Percentiles rank a stretch among this genome's conserved stretches.
These are phyloP conservation scores for Anadara kagoshimensis DNA, from an alignment of 1,140 invertebrate genomes.

Conservation along the genomic window DNA sequence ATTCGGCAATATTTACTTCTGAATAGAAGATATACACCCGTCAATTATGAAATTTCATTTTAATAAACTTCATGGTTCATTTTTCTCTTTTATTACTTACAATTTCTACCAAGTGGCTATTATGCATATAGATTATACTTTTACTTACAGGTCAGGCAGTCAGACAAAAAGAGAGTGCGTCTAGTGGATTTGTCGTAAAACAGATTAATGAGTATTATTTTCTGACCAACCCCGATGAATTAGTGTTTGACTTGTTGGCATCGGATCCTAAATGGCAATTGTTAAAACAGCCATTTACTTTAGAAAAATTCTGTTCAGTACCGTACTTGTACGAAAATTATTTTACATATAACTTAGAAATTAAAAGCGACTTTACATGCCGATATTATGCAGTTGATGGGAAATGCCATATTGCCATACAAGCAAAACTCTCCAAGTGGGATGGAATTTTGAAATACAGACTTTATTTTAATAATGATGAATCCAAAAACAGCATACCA, in stretches of 20 bases:
- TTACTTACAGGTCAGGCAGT: no score
- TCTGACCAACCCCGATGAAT: constrained; percentile 45
- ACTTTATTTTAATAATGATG: constrained; percentile 5
- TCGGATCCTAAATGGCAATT: constrained; percentile 46
- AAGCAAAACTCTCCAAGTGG: neutral
- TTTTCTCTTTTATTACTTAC: no score
- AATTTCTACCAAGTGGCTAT: no score
- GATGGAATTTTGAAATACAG: neutral
- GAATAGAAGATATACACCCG: no score
- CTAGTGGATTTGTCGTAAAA: constrained; percentile 21
- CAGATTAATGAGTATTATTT: constrained; percentile 49
- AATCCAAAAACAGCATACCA: neutral
- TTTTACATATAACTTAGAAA: constrained; percentile 29
- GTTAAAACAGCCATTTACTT: constrained; percentile 30
- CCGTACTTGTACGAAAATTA: constrained; percentile 41
- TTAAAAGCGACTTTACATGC: neutral
- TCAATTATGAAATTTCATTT: no score
- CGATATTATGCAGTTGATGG: constrained; percentile 4
- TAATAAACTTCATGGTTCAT: no score
- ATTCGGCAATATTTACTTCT: no score
- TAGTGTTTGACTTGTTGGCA: constrained; percentile 44
- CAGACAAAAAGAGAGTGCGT: no score
- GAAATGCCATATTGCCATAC: neutral
- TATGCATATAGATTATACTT: no score
- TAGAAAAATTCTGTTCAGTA: constrained; percentile 36